These are phyloP conservation scores for Tiaroga cobitis DNA, from an alignment of 2,797 vertebrate genomes.

Conservation along the genomic window DNA sequence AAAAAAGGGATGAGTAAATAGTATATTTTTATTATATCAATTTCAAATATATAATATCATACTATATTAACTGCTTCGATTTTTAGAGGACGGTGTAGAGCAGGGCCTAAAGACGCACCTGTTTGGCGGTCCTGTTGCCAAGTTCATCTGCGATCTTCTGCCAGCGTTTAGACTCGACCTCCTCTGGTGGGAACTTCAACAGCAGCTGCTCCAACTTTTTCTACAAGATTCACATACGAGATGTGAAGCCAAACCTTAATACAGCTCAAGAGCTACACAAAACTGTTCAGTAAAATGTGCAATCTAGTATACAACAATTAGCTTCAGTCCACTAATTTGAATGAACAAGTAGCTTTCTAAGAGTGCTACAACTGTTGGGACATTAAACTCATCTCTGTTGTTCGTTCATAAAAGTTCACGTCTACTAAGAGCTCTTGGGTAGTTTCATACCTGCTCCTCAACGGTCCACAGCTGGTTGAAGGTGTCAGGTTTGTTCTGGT, in stretches of 20 bases:
- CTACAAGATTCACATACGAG: constrained; percentile 68
- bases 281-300: not conserved
- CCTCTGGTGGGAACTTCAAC: constrained; percentile 95
- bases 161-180: constrained; percentile 95
- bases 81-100: not conserved
- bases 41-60: not conserved
- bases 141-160: constrained; percentile 98
- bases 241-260: not conserved
- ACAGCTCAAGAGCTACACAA: not conserved
- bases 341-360: not conserved
- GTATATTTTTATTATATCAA: not conserved
- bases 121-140: constrained; percentile 97
- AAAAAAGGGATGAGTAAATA: not conserved
- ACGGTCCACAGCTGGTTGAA: constrained; percentile 99
- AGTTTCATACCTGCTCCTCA: constrained; percentile 90
- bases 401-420: not conserved
- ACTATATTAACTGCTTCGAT: not conserved
- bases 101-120: constrained; percentile 76
- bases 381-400: too few species aligned
- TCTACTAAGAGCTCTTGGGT: too few species aligned
- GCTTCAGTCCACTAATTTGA: not conserved
- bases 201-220: constrained; percentile 97
- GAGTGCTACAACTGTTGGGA: not conserved
- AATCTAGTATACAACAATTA: not conserved
- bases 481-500: constrained; percentile 95